Evolutionary conservation across 2,888 invertebrate genomes (phyloP).

Genomic region (Folsomia manolachei): DNA sequence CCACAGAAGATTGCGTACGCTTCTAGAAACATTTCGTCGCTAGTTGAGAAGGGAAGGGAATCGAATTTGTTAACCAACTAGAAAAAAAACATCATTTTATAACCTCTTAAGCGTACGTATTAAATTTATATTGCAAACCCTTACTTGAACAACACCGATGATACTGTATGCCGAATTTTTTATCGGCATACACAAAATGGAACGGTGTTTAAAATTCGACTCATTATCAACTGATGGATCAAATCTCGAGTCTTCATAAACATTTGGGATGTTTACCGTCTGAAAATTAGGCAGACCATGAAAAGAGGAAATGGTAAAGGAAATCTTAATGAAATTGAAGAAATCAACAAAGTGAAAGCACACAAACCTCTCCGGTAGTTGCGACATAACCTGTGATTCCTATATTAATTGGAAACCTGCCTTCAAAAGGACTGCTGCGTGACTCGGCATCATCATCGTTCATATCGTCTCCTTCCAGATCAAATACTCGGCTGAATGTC

Average conservation of each 20-base stretch:
- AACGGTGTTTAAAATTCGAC: conserved; percentile 78
- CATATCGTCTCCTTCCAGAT: conserved; percentile 85
- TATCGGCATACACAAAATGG: conserved; percentile 92
- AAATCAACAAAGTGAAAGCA: too few species aligned
- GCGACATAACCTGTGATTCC: conserved; percentile 94
- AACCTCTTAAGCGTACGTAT: not conserved
- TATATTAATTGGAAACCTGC: conserved; percentile 89
- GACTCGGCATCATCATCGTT: conserved; percentile 76
- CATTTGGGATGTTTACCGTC: conserved; percentile 88
- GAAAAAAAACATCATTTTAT: too few species aligned
- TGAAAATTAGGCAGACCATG: conserved; percentile 57
- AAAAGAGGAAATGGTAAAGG: conserved; percentile 11
- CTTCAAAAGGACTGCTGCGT: conserved; percentile 72
- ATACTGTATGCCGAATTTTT: conserved; percentile 84
- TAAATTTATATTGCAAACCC: too few species aligned
- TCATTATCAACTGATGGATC: conserved; percentile 82
- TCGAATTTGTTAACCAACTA: conserved; percentile 86
- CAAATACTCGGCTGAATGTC: conserved; percentile 90
- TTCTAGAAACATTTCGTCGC: conserved; percentile 94
- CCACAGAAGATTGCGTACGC: conserved; percentile 97
- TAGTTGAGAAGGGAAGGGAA: conserved; percentile 83
- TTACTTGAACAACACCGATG: conserved; percentile 81
- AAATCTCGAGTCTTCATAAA: conserved; percentile 82
- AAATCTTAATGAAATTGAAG: not conserved
- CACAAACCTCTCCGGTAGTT: conserved; percentile 84